Percentiles rank a stretch among this genome's conserved stretches.
Conservation (phyloP, 92 coral and sea anemone genomes). For the Ricordea florida region DNA sequence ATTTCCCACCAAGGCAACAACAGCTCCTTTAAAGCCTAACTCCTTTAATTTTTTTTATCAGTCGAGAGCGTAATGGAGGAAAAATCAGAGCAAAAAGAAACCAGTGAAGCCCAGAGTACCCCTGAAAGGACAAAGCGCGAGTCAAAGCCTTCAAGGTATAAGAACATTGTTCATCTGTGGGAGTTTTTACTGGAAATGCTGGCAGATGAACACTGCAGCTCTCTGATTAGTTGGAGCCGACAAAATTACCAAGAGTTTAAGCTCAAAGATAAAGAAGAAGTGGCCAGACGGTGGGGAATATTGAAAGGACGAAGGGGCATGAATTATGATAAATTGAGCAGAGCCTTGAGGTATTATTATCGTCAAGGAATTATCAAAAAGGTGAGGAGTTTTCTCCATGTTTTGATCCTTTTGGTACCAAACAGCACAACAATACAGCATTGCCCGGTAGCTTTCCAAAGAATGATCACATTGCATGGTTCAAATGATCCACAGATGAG, state of each 20-base stretch:
- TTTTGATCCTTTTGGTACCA: neutral
- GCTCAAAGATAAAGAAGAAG: slow-evolving; percentile 77
- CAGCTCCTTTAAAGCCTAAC: neutral
- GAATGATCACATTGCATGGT: no score
- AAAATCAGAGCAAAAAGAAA: neutral
- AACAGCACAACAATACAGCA: no score
- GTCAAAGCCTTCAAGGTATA: slow-evolving; percentile 44
- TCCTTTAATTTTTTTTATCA: neutral
- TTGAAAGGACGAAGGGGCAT: slow-evolving; percentile 81
- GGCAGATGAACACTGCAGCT: slow-evolving; percentile 60
- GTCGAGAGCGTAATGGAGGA: neutral
- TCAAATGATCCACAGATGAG: no score
- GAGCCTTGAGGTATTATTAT: slow-evolving; percentile 88
- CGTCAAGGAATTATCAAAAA: slow-evolving; percentile 89
- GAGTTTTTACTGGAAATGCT: slow-evolving; percentile 83
- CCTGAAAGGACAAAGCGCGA: neutral
- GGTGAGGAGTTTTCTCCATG: slow-evolving; percentile 35
- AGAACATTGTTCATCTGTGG: slow-evolving; percentile 94
- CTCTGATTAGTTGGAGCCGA: slow-evolving; percentile 82
- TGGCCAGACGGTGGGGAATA: slow-evolving; percentile 88
- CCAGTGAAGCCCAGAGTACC: neutral
- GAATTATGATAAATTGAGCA: slow-evolving; percentile 92
- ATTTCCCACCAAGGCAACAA: neutral
- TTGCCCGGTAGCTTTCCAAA: no score
- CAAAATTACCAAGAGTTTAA: slow-evolving; percentile 84